phyloP scores from a whole-genome alignment of 2,113 vertebrate genomes.

The rat (Rattus norvegicus) region GRCr8 NC_086026.1:18716001-18716500 shows the following conservation, averaged over 20 bases:
- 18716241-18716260: background rate
- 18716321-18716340: background rate
- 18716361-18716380: background rate
- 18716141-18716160: constrained; percentile 53
- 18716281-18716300: background rate
- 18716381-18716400: background rate
- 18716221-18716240: constrained; percentile 1
- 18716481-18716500: background rate
- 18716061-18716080: constrained; percentile 17
- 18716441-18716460: background rate
- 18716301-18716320: background rate
- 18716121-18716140: constrained; percentile 57
- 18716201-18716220: constrained; percentile 40
- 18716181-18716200: background rate
- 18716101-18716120: background rate
- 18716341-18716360: background rate
- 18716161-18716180: constrained; percentile 18
- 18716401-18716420: background rate
- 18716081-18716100: background rate
- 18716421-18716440: background rate
- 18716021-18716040: background rate
- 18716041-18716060: background rate
- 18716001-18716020: background rate
- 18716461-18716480: background rate
- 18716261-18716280: background rate